A percentile compares a stretch with the other conserved stretches of the same genome.
Evolutionary conservation across 2,888 invertebrate genomes (phyloP).

Genomic region (Pristionchus fissidentatus): DNA sequence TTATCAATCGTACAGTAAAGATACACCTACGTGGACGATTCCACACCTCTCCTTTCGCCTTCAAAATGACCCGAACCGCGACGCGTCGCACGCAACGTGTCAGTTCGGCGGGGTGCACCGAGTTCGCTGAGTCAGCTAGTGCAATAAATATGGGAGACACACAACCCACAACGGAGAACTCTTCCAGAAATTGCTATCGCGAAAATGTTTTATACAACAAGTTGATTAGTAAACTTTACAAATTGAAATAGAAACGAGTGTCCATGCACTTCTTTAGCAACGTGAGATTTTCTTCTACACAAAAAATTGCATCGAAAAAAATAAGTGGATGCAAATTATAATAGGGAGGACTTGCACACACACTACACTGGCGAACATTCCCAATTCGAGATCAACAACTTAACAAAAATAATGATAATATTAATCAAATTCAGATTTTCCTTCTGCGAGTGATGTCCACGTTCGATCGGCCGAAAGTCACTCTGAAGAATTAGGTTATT

Average conservation of each 20-base stretch:
- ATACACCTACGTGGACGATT: constrained; percentile 34
- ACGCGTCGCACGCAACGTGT: background rate
- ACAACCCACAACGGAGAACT: too few species aligned
- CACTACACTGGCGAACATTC: too few species aligned
- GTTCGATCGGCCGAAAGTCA: background rate
- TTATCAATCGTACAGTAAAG: constrained; percentile 15
- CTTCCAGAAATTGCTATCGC: too few species aligned
- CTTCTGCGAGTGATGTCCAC: constrained; percentile 7
- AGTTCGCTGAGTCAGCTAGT: background rate
- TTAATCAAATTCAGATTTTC: background rate
- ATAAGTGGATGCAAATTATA: too few species aligned
- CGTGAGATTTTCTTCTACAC: too few species aligned
- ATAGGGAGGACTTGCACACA: too few species aligned
- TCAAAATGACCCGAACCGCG: constrained; percentile 24
- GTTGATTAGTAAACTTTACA: background rate
- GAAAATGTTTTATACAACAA: background rate
- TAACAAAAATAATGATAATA: background rate
- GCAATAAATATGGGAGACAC: background rate
- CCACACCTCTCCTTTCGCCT: background rate
- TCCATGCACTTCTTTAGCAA: too few species aligned
- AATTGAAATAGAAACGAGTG: too few species aligned
- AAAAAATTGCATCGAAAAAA: too few species aligned
- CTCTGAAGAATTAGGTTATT: background rate
- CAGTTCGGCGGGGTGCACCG: background rate
- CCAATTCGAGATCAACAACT: background rate